phyloP scores from a whole-genome alignment of 2,797 vertebrate genomes.

The Cetoscarus ocellatus region DNA sequence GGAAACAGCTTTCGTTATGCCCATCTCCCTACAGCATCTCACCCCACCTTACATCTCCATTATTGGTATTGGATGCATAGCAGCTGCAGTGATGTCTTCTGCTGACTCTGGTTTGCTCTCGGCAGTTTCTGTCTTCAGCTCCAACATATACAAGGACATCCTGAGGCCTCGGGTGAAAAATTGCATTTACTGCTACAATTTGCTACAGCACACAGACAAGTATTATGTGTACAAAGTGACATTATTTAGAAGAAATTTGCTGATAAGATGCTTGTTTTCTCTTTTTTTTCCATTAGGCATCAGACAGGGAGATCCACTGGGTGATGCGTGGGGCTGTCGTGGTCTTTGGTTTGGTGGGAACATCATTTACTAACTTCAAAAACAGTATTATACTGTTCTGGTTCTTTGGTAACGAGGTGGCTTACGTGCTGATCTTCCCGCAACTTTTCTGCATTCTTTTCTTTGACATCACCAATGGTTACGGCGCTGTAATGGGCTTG shows the following conservation, averaged over 20 bases:
- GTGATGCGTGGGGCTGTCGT: conserved; percentile 74
- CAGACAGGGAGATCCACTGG: conserved; percentile 74
- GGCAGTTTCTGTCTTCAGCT: conserved; percentile 59
- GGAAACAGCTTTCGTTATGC: conserved; percentile 47
- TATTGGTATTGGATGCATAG: conserved; percentile 54
- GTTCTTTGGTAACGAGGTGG: conserved; percentile 70
- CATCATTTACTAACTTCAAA: conserved; percentile 60
- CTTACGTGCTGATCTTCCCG: conserved; percentile 78
- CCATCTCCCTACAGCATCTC: conserved; percentile 39
- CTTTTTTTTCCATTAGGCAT: conserved; percentile 60
- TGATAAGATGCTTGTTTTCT: not conserved
- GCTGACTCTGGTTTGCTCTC: conserved; percentile 68
- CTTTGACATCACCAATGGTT: conserved; percentile 68
- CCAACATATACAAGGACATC: conserved; percentile 54
- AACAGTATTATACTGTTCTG: conserved; percentile 51
- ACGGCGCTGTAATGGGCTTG: conserved; percentile 52
- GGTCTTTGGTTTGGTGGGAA: conserved; percentile 56
- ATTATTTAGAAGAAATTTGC: not conserved
- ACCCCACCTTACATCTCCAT: conserved; percentile 44
- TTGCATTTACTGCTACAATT: too few relatives aligned
- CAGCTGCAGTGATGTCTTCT: conserved; percentile 61
- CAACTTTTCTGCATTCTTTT: conserved; percentile 82
- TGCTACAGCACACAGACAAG: too few relatives aligned
- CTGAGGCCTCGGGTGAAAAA: conserved; percentile 40
- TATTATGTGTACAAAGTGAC: not conserved